Percentiles rank a stretch among this genome's conserved stretches.
Conservation (phyloP, 2,888 invertebrate species). For the Phasia obesa region DNA sequence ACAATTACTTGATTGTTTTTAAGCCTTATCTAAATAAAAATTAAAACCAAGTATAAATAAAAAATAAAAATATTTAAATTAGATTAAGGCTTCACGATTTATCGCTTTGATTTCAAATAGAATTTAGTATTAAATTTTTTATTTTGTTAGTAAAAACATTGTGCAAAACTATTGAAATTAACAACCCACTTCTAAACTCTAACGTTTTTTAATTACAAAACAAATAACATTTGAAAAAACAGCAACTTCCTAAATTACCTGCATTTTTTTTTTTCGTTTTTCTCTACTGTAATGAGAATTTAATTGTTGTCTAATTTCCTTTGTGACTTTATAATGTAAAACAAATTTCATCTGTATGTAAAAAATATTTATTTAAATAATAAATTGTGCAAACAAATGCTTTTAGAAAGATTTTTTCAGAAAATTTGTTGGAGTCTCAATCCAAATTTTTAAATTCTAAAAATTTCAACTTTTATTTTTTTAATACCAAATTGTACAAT, state of each 20-base stretch:
- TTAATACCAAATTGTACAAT: background rate
- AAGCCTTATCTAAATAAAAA: no score
- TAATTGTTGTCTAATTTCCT: no score
- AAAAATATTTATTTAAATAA: conserved; percentile 38
- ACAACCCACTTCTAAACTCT: conserved; percentile 32
- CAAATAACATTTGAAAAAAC: conserved; percentile 7
- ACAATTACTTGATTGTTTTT: no score
- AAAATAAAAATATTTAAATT: no score
- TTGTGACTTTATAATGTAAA: conserved; percentile 22
- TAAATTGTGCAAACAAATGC: conserved; percentile 7
- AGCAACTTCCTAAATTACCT: conserved; percentile 60
- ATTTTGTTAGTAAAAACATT: background rate
- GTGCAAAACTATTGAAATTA: conserved; percentile 35
- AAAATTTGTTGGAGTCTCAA: no score
- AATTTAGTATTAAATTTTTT: conserved; percentile 2
- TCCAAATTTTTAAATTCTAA: no score
- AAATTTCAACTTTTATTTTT: no score
- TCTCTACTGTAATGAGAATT: conserved; percentile 43
- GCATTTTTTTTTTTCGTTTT: conserved; percentile 5
- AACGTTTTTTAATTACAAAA: conserved; percentile 48
- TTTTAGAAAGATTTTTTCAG: conserved; percentile 15
- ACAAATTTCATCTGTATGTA: no score
- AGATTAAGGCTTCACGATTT: no score
- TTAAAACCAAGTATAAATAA: no score
- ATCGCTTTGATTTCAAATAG: no score